Evolutionary conservation across 2,888 invertebrate genomes (phyloP).

Genomic region (Cataglyphis rosenhaueri): DNA sequence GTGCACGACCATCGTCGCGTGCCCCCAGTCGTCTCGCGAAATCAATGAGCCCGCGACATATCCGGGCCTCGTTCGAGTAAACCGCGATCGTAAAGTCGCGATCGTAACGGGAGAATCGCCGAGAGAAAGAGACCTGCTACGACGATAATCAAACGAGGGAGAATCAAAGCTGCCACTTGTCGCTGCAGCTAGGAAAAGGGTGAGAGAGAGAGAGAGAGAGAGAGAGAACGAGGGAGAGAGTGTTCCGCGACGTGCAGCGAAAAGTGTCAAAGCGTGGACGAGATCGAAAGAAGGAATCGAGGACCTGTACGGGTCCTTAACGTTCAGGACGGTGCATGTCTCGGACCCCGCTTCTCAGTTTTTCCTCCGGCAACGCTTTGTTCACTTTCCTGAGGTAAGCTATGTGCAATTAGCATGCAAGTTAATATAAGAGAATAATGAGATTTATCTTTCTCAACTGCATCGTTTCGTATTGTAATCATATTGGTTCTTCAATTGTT

Average conservation of each 20-base stretch:
- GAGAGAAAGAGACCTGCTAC: conserved; percentile 27
- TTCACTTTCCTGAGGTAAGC: conserved; percentile 80
- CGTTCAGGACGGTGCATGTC: conserved; percentile 79
- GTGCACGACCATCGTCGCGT: conserved; percentile 72
- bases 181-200: conserved; percentile 28
- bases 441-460: background rate
- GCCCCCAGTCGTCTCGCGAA: conserved; percentile 60
- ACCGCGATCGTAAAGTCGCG: conserved; percentile 29
- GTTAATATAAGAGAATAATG: background rate
- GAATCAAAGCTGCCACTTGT: conserved; percentile 50
- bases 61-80: conserved; percentile 36
- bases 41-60: conserved; percentile 69
- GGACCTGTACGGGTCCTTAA: conserved; percentile 76
- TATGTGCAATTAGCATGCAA: background rate
- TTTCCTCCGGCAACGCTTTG: conserved; percentile 79
- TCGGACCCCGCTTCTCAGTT: conserved; percentile 73
- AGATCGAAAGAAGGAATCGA: conserved; percentile 44
- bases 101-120: conserved; percentile 20
- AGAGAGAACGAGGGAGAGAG: conserved; percentile 15
- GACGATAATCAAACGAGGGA: conserved; percentile 34
- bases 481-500: background rate
- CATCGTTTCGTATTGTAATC: background rate
- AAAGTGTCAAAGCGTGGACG: conserved; percentile 32
- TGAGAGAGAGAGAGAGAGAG: background rate
- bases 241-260: conserved; percentile 21